Evolutionary conservation across 2,797 vertebrate genomes (phyloP).

Genomic region (Syncerus caffer): DNA sequence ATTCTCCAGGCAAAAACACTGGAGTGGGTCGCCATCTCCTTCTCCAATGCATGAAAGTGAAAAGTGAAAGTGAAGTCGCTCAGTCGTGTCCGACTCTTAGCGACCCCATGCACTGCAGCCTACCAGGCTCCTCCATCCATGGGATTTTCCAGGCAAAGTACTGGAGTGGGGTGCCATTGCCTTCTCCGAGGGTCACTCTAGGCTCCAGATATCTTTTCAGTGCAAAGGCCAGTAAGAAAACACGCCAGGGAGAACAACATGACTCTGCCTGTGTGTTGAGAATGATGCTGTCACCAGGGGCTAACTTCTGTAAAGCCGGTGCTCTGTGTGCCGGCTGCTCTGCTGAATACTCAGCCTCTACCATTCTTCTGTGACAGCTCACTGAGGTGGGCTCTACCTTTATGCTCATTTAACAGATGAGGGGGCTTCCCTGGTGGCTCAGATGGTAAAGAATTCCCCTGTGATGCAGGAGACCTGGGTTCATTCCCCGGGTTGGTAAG

Average conservation of each 20-base stretch:
- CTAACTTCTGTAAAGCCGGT: background rate
- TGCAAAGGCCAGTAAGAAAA: background rate
- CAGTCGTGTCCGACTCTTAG: no score
- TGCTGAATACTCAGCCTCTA: rapidly evolving
- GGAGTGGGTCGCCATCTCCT: no score
- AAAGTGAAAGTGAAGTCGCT: no score
- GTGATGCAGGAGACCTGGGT: background rate
- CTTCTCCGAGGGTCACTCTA: background rate
- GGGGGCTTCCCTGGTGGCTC: background rate
- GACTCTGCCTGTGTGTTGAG: background rate
- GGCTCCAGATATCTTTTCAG: background rate
- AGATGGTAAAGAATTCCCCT: background rate
- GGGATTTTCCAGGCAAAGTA: no score
- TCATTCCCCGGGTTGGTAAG: background rate
- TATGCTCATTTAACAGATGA: background rate
- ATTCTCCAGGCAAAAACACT: no score
- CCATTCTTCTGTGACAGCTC: background rate
- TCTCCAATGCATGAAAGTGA: no score
- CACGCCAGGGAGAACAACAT: rapidly evolving
- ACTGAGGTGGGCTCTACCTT: background rate
- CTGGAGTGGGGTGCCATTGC: no score
- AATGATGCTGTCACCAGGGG: background rate
- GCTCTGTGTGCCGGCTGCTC: background rate
- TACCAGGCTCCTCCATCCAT: no score
- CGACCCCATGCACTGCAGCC: no score